phyloP scores from a whole-genome alignment of 1,140 invertebrate genomes.

The Scaptomyza graminum region DNA sequence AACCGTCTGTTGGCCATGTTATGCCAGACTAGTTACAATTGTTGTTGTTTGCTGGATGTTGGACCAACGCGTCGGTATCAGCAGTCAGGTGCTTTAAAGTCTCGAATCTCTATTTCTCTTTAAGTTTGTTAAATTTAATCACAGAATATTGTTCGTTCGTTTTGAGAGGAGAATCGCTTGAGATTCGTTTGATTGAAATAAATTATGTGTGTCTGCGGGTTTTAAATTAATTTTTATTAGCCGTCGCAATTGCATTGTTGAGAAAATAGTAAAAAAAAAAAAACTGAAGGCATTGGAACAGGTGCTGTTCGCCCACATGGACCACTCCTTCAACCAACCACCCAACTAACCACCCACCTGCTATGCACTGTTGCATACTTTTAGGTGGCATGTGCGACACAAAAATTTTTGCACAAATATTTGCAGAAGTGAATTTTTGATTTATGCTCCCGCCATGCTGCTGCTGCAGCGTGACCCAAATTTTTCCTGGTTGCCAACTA shows the following conservation, averaged over 20 bases:
- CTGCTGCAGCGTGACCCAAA: constrained; percentile 63
- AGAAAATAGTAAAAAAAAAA: background rate
- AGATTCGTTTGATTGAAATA: constrained; percentile 23
- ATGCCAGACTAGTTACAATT: constrained; percentile 64
- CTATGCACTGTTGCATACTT: constrained; percentile 47
- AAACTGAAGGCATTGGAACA: constrained; percentile 23
- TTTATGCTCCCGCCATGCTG: constrained; percentile 49
- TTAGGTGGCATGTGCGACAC: constrained; percentile 49
- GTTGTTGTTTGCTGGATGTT: constrained; percentile 16
- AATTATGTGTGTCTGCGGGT: constrained; percentile 15
- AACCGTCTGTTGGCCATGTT: constrained; percentile 65
- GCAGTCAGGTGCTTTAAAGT: constrained; percentile 40
- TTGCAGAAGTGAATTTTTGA: constrained; percentile 74
- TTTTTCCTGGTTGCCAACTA: constrained; percentile 66
- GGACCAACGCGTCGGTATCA: constrained; percentile 16
- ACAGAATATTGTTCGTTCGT: constrained; percentile 13
- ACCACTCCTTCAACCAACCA: constrained; percentile 3
- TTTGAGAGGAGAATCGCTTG: constrained; percentile 3
- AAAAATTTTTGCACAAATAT: constrained; percentile 60
- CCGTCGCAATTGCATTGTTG: constrained; percentile 7
- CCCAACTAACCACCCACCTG: constrained; percentile 11
- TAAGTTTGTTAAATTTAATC: constrained; percentile 38
- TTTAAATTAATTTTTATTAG: constrained; percentile 43
- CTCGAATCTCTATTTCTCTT: constrained; percentile 4
- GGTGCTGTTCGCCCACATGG: background rate